Percentiles rank a stretch among this genome's conserved stretches.
Conservation (phyloP, 2,797 vertebrate genomes). For the Sebastes kiyomatsui region DNA sequence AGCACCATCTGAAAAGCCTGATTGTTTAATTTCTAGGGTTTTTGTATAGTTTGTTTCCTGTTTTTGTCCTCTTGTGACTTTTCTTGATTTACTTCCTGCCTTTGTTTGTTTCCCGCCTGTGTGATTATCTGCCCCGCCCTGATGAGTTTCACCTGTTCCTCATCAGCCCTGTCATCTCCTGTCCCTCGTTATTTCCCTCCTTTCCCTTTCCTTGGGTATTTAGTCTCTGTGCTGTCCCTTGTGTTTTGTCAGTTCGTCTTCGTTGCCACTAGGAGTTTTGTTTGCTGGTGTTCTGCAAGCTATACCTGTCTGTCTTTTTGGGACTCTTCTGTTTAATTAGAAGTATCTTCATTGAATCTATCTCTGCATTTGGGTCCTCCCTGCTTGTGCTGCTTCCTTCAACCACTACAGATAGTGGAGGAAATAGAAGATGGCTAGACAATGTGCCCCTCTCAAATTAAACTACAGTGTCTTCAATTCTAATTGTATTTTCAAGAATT, state of each 20-base stretch:
- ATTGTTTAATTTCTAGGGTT: neutral
- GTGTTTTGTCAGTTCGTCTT: neutral
- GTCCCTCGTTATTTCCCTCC: neutral
- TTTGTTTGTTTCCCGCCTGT: neutral
- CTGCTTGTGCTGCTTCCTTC: neutral
- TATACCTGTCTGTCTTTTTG: no score
- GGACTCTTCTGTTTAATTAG: no score
- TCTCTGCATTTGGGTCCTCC: no score
- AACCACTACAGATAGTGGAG: neutral
- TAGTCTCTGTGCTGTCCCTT: no score
- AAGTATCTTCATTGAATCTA: no score
- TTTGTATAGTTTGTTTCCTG: neutral
- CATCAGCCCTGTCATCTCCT: neutral
- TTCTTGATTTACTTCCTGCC: neutral
- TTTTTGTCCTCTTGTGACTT: neutral
- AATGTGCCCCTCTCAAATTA: neutral
- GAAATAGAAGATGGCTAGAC: neutral
- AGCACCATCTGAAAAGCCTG: constrained; percentile 1
- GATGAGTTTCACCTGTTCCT: neutral
- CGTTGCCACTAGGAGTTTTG: no score
- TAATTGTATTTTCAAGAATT: neutral
- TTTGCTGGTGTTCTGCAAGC: no score
- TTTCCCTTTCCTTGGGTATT: neutral
- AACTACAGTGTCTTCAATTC: neutral
- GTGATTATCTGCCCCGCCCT: neutral